Percentiles rank a stretch among this genome's conserved stretches.
These are phyloP conservation scores for Argyrosomus regius DNA, from an alignment of 2,797 vertebrate genomes.

Conservation along the genomic window DNA sequence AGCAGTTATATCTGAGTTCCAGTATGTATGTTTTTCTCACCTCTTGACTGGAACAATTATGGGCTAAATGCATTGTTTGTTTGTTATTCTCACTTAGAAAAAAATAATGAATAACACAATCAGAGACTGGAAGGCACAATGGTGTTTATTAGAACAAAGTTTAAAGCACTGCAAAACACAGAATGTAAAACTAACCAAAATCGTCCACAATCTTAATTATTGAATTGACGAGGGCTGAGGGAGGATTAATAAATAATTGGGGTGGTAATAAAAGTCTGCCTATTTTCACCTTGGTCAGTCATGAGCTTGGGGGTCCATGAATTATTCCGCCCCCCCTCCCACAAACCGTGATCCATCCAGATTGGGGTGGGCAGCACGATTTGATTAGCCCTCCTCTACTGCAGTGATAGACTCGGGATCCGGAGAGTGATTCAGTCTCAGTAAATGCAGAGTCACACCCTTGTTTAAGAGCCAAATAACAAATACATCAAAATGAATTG, in stretches of 20 bases:
- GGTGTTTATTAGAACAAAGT: constrained; percentile 39
- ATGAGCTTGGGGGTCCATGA: constrained; percentile 55
- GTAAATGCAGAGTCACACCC: constrained; percentile 47
- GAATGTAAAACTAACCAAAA: constrained; percentile 40
- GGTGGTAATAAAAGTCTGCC: constrained; percentile 51
- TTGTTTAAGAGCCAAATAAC: constrained; percentile 53
- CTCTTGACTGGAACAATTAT: constrained; percentile 40
- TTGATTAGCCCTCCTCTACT: constrained; percentile 48
- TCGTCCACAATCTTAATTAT: constrained; percentile 48
- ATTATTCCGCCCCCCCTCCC: constrained; percentile 53
- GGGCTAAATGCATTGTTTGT: constrained; percentile 27
- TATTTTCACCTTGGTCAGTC: constrained; percentile 57
- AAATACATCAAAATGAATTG: constrained; percentile 47
- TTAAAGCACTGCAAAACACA: constrained; percentile 32
- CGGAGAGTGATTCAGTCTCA: constrained; percentile 32
- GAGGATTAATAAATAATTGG: constrained; percentile 56
- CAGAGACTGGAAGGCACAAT: constrained; percentile 24
- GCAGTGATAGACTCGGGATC: constrained; percentile 32
- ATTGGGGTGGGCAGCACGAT: constrained; percentile 48
- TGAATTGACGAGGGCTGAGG: constrained; percentile 36
- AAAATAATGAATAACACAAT: constrained; percentile 47
- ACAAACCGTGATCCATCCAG: constrained; percentile 45
- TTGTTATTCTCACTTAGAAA: constrained; percentile 37
- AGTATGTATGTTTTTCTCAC: constrained; percentile 32
- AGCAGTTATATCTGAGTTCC: constrained; percentile 7